phyloP scores from a whole-genome alignment of 1,140 invertebrate species.

The Lineus longissimus region DNA sequence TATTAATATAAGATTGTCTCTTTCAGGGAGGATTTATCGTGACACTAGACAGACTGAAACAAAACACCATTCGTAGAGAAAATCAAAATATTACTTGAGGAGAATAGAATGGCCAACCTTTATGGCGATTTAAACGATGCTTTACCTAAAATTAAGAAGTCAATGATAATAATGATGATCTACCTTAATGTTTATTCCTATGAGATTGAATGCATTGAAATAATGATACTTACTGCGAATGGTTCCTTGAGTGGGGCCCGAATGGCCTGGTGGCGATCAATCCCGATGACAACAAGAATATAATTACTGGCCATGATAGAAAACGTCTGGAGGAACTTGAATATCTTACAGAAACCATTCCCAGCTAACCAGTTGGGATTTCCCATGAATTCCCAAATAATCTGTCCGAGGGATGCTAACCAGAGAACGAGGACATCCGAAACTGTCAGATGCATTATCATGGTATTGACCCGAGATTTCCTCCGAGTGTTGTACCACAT shows the following conservation, averaged over 20 bases:
- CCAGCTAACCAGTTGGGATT: slow-evolving; percentile 49
- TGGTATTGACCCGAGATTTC: slow-evolving; percentile 40
- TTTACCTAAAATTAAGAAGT: too few relatives aligned
- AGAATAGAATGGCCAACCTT: too few relatives aligned
- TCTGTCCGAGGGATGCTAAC: slow-evolving; percentile 41
- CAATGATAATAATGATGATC: too few relatives aligned
- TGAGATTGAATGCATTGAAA: too few relatives aligned
- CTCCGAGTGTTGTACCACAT: slow-evolving; percentile 33
- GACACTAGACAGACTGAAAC: too few relatives aligned
- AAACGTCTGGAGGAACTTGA: slow-evolving; percentile 51
- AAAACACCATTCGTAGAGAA: too few relatives aligned
- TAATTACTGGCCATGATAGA: slow-evolving; percentile 51
- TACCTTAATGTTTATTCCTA: too few relatives aligned
- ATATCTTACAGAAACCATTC: slow-evolving; percentile 43
- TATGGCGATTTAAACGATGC: too few relatives aligned
- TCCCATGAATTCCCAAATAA: slow-evolving; percentile 48
- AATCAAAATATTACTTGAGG: too few relatives aligned
- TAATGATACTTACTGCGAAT: slow-evolving; percentile 31
- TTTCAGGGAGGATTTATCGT: too few relatives aligned
- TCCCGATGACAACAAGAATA: slow-evolving; percentile 53
- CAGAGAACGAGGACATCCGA: slow-evolving; percentile 49
- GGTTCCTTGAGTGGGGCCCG: slow-evolving; percentile 45
- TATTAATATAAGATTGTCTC: too few relatives aligned
- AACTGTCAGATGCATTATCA: slow-evolving; percentile 50
- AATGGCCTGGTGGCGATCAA: slow-evolving; percentile 54